phyloP scores from a whole-genome alignment of 2,113 vertebrate genomes.

The Arothron firmamentum region DNA sequence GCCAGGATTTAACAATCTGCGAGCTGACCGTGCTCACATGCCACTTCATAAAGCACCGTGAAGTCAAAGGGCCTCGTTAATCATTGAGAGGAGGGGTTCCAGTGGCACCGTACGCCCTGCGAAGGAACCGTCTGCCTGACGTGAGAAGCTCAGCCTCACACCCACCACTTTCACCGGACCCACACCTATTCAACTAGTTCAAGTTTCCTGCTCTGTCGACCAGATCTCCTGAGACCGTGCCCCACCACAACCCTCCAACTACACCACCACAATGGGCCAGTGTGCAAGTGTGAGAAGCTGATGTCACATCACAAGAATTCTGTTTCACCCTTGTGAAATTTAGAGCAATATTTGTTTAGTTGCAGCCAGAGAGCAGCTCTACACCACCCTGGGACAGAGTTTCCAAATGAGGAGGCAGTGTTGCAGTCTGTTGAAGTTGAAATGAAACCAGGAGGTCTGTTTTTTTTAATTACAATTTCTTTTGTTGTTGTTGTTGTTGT shows the following conservation, averaged over 20 bases:
- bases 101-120: conserved; percentile 13
- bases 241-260: conserved; percentile 38
- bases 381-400: conserved; percentile 37
- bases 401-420: conserved; percentile 27
- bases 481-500: too few relatives aligned
- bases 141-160: conserved; percentile 11
- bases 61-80: conserved; percentile 62
- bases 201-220: conserved; percentile 1
- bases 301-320: conserved; percentile 75
- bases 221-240: conserved; percentile 20
- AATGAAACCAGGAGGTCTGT: conserved; percentile 14
- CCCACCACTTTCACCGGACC: background rate
- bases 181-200: conserved; percentile 20
- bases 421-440: conserved; percentile 5
- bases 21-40: conserved; percentile 46
- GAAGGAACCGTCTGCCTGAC: conserved; percentile 24
- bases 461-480: too few relatives aligned
- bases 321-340: conserved; percentile 67
- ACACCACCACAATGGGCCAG: conserved; percentile 68
- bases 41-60: conserved; percentile 50
- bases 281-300: conserved; percentile 65
- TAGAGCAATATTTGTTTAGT: conserved; percentile 77
- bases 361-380: conserved; percentile 48
- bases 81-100: conserved; percentile 44
- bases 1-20: conserved; percentile 59